Base-by-base conservation (phyloP, 2,888 invertebrate species). In the Catocala nupta region DNA sequence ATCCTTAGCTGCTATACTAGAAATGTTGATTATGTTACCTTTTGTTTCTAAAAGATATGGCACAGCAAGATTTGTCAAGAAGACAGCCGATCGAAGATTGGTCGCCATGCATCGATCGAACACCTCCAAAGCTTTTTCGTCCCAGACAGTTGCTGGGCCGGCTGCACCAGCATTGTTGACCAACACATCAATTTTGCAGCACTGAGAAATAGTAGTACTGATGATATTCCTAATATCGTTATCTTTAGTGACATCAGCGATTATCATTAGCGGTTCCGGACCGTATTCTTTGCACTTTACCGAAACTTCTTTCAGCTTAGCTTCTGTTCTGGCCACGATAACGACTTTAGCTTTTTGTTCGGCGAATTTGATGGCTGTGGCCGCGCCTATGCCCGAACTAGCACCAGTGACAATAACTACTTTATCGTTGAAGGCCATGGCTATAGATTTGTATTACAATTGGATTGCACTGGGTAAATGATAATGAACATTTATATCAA, bases 1-100 rank as follows among this genome's bases (percentile, higher is more conserved):
- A 8, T 54, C 51, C 5, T 65, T 6, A 11, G 70, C 65, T 5
- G 75, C 77, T 12, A 81, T 50, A 59, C 84, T 84, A 0, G 83
- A 82, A 63, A 84, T 80, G 43, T 84, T 84, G 13, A 84, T 67
- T 25, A 83, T 78, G 51, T 84, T 83, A 16, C 84, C 84, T 70
- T 74, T 82, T n/a, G 74, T 78, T 61, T 80, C 55, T 7, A 82
- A 71, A 1, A 84, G 58, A 54, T 83, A 71, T 1, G 75, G 77
- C 6, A 69, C 73, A 43, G 82, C 78, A 5, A 80, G 72, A 57
- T 79, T 60, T 1, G 83, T 83, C 8, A 84, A 36, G 34, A 63
- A 52, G 25, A 81, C 78, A 8, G 66, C 62, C 1, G 80, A 71
- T 16, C 81, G 76, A 10, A 84, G 71, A 71, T 84, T 84, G 1